These are phyloP conservation scores for Sthenelais limicola DNA, from an alignment of 2,888 invertebrate genomes.

Conservation along the genomic window DNA sequence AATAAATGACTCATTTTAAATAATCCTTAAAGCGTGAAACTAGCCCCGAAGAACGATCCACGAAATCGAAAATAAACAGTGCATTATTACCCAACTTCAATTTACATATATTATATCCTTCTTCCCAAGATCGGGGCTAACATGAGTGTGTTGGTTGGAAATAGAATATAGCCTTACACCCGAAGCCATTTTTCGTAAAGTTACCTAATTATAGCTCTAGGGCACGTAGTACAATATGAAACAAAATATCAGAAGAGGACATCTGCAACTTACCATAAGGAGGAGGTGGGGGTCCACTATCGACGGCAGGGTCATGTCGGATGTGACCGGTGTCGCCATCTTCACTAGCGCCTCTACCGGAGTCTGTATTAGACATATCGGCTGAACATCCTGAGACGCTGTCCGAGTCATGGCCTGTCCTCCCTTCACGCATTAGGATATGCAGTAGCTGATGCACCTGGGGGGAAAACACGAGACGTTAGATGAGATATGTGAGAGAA, in stretches of 20 bases:
- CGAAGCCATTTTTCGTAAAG: no score
- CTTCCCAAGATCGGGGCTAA: no score
- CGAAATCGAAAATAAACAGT: background rate
- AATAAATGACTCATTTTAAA: no score
- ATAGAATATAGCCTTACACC: no score
- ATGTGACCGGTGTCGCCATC: constrained; percentile 23
- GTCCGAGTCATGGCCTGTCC: constrained; percentile 22
- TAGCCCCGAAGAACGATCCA: background rate
- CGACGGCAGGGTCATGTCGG: constrained; percentile 23
- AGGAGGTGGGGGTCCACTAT: background rate
- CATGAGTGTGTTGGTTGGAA: no score
- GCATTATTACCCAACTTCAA: no score
- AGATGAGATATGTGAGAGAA: background rate
- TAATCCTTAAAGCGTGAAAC: background rate
- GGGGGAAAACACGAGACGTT: background rate
- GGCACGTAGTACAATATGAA: no score
- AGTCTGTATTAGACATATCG: constrained; percentile 34
- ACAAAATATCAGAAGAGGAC: no score
- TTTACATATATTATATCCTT: no score
- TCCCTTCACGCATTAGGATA: constrained; percentile 31
- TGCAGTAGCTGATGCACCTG: constrained; percentile 35
- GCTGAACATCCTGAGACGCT: constrained; percentile 32
- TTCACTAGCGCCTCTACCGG: constrained; percentile 17
- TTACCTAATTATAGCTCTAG: no score
- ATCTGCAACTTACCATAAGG: constrained; percentile 32